Percentiles rank a stretch among this genome's conserved stretches.
Evolutionary conservation across 2,797 vertebrate species (phyloP).

Genomic region (Carapus acus): DNA sequence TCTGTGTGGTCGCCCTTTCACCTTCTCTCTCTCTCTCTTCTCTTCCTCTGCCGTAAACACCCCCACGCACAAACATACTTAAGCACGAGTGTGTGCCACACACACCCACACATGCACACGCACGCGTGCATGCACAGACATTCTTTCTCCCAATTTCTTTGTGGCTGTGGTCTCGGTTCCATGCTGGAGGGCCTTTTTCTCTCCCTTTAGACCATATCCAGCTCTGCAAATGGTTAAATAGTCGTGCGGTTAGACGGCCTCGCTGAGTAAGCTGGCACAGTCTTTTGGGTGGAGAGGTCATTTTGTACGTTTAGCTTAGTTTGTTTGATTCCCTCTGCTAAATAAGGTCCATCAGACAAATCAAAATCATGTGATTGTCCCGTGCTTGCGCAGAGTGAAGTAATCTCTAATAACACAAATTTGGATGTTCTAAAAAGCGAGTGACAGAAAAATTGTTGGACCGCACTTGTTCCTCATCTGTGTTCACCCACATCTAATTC

Average conservation of each 20-base stretch:
- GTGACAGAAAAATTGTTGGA: too few species aligned
- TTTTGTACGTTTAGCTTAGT: neutral
- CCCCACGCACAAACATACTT: slow-evolving; percentile 17
- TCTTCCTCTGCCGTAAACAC: slow-evolving; percentile 38
- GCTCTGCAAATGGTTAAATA: slow-evolving; percentile 38
- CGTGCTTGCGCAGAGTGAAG: neutral
- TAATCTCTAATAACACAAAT: neutral
- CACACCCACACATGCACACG: slow-evolving; percentile 17
- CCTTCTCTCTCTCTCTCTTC: slow-evolving; percentile 15
- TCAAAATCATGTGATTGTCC: neutral
- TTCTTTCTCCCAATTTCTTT: slow-evolving; percentile 20
- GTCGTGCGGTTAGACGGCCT: slow-evolving; percentile 1
- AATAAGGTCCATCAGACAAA: neutral
- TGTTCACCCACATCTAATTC: too few species aligned
- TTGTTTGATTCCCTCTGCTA: neutral
- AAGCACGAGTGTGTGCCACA: slow-evolving; percentile 19
- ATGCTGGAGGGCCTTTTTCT: slow-evolving; percentile 32
- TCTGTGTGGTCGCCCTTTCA: slow-evolving; percentile 53
- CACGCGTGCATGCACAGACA: slow-evolving; percentile 14
- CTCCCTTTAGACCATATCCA: slow-evolving; percentile 20
- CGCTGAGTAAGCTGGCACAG: slow-evolving; percentile 11
- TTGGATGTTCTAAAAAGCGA: too few species aligned
- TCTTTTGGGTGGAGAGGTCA: neutral
- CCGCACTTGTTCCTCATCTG: neutral
- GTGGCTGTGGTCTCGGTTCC: slow-evolving; percentile 46